Base-by-base conservation (phyloP, 2,113 vertebrate genomes). In the Chlamydotis undulata region DNA sequence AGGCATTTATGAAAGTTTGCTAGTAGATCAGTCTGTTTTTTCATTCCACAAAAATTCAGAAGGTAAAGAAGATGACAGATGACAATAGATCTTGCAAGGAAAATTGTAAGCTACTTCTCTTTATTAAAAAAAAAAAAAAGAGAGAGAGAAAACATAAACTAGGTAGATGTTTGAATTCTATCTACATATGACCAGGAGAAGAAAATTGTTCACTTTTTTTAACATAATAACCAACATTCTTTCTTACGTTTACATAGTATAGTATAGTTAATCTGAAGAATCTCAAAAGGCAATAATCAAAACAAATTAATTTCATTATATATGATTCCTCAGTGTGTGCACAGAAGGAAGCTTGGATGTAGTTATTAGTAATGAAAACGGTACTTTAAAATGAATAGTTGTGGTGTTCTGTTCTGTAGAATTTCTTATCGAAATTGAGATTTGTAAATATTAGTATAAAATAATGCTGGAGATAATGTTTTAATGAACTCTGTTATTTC, bases 301-400 rank as follows among this genome's bases (percentile, higher is more conserved):
- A 87, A 35, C 33, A 89, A 89, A 94, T 78, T 74, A 52, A 35
- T 92, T 95, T 93, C 21, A 64, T 94, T 93, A 21, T 49, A 6
- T 78, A 19, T 63, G 33, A 55, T 84, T 86, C 25, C 24, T 84
- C 26, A 39, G 14, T 74, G 52, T 64, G 37, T 56, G 14, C 33
- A 31, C 60, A 57, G 73, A 81, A 92, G 53, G 49, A 93, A 75
- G 35, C 12, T 45, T 60, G n/a, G 12, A 67, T 75, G 53, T 78
- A 83, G 56, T 74, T 90, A 68, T 77, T 83, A 70, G 21, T 87
- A 61, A 39, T 75, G 60, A 50, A 87, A 92, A 47, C 26, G 56
- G 31, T 59, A 67, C 28, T 83, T 95, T 61, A 73, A 86, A 92
- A 94, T 87, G 43, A 78, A 26, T 67, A 70, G 24, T 78, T 91